These are phyloP conservation scores for Chionoecetes opilio DNA, from an alignment of 1,140 invertebrate genomes.

Conservation along the genomic window DNA sequence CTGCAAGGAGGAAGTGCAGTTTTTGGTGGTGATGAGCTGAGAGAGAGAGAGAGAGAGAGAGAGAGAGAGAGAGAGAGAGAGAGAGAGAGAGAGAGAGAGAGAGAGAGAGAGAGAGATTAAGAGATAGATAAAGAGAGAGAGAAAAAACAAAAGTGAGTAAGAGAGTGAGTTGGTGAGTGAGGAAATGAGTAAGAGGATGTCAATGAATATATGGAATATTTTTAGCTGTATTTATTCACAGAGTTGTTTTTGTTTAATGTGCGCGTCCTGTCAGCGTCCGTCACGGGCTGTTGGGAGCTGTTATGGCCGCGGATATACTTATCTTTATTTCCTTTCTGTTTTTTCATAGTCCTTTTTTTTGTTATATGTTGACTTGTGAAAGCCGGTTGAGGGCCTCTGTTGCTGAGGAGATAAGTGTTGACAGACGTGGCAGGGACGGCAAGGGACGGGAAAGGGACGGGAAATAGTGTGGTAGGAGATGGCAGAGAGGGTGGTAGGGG, in stretches of 20 bases:
- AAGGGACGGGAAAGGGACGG: too few relatives aligned
- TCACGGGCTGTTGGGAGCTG: not conserved
- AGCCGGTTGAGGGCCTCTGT: not conserved
- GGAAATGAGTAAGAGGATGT: too few relatives aligned
- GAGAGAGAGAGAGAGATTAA: not conserved
- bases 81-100: not conserved
- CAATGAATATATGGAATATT: too few relatives aligned
- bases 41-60: not conserved
- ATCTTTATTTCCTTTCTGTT: not conserved
- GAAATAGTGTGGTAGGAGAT: too few relatives aligned
- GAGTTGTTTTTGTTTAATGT: not conserved
- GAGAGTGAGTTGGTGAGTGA: not conserved
- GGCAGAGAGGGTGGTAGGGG: too few relatives aligned
- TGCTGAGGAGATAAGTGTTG: not conserved
- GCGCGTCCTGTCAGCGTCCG: not conserved
- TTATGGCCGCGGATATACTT: not conserved
- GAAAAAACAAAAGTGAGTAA: not conserved
- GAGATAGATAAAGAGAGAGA: not conserved
- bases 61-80: not conserved
- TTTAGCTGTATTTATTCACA: not conserved
- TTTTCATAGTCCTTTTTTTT: not conserved
- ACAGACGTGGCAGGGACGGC: not conserved
- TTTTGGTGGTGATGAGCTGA: not conserved
- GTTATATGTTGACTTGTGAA: not conserved
- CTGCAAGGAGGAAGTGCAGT: not conserved